Evolutionary conservation across 2,888 invertebrate genomes (phyloP).

Genomic region (Papilio gigon): DNA sequence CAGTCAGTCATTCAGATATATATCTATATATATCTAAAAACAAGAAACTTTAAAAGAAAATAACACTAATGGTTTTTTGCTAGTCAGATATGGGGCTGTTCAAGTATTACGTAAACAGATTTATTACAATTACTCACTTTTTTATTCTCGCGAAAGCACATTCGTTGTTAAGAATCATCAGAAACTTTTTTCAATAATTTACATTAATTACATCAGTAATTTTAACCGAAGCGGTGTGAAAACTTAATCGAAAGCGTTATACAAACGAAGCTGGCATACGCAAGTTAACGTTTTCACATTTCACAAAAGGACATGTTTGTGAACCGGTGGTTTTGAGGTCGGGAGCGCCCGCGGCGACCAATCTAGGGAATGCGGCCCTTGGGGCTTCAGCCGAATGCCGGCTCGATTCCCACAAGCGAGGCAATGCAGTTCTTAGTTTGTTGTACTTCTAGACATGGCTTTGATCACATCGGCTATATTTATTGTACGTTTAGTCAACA

Average conservation of each 20-base stretch:
- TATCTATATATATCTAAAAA: too few relatives aligned
- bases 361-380: constrained; percentile 68
- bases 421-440: constrained; percentile 38
- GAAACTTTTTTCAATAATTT: too few relatives aligned
- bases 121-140: background rate
- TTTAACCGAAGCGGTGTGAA: constrained; percentile 6
- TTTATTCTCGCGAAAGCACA: background rate
- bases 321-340: constrained; percentile 66
- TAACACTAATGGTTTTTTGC: too few relatives aligned
- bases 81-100: too few relatives aligned
- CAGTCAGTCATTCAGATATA: too few relatives aligned
- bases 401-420: constrained; percentile 71
- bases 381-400: constrained; percentile 65
- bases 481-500: too few relatives aligned
- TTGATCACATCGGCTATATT: constrained; percentile 37
- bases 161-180: background rate
- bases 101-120: background rate
- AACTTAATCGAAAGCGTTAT: background rate
- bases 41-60: too few relatives aligned
- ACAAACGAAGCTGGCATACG: background rate
- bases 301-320: constrained; percentile 34
- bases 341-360: constrained; percentile 66
- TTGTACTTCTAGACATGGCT: constrained; percentile 12
- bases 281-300: constrained; percentile 20
- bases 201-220: too few relatives aligned